These are phyloP conservation scores for Nyctereutes procyonoides DNA, from an alignment of 2,113 vertebrate genomes.

Conservation along the genomic window DNA sequence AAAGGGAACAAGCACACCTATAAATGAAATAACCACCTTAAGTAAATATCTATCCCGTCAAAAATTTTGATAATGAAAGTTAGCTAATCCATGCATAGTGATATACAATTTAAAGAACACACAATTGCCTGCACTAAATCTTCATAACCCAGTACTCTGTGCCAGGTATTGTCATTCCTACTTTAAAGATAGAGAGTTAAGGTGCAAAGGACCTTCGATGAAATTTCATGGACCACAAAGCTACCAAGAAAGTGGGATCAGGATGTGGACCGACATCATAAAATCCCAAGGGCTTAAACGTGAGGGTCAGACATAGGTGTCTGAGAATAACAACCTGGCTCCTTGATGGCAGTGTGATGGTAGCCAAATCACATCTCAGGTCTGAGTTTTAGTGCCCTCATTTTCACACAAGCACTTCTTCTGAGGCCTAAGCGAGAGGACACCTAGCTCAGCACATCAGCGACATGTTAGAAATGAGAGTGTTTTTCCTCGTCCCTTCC, in stretches of 20 bases:
- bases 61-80: background rate
- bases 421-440: background rate
- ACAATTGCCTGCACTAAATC: background rate
- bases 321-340: background rate
- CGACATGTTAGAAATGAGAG: background rate
- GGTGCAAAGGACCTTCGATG: background rate
- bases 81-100: background rate
- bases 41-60: slow-evolving; percentile 6
- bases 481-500: background rate
- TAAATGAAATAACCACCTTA: background rate
- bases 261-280: background rate
- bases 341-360: background rate
- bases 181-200: slow-evolving; percentile 34
- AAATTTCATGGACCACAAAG: background rate
- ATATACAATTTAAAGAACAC: background rate
- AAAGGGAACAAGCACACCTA: background rate
- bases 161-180: background rate
- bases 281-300: background rate
- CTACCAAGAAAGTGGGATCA: background rate
- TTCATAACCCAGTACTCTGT: background rate
- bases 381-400: background rate
- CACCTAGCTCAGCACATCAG: background rate
- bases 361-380: background rate
- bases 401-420: background rate
- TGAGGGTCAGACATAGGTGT: background rate